Base-by-base conservation (phyloP, 2,797 vertebrate genomes). In the Discoglossus pictus region DNA sequence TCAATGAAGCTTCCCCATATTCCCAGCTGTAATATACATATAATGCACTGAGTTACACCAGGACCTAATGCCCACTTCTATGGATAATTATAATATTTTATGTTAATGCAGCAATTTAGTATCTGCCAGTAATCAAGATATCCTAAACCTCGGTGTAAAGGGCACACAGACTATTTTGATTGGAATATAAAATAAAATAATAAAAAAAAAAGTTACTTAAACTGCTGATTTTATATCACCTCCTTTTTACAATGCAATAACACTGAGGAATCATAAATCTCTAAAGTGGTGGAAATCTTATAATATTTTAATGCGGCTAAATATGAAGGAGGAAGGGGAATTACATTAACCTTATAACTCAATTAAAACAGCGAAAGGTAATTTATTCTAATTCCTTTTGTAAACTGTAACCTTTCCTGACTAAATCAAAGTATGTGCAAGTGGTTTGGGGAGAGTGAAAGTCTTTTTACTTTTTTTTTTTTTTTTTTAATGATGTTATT, bases 251-350 rank as follows among this genome's bases (percentile, higher is more conserved):
- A 7, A 13, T 48, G 6, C 40, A 38, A 27, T 40, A 58, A 16
- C 59, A 48, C 20, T 13, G 11, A 48, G 10, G 17, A 9, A 15
- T 21, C 9, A 21, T 48, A 48, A 24, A 48, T 48, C 46, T 47
- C 17, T 8, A 47, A n/a, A 48, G 24, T 42, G 11, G 43, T 21
- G 16, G 23, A 44, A 35, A 52, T 54, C 38, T 50, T 47, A n/a
- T 40, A 51, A 31, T 59, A 59, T 50, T 27, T 59, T 31, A 60
- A 52, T 52, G 36, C 35, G 34, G 54, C 55, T 58, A 59, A 66
- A 56, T 60, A 34, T 31, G 34, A 25, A 25, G 12, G 27, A 39
- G 24, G 60, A 42, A 24, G 6, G 31, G 31, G 39, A 39, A 15
- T 46, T 46, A 23, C 21, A 54, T 53, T 53, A 68, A 50, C 42